Conservation (phyloP, 2,113 vertebrate species). For the Pseudorhombus dupliciocellatus region DNA sequence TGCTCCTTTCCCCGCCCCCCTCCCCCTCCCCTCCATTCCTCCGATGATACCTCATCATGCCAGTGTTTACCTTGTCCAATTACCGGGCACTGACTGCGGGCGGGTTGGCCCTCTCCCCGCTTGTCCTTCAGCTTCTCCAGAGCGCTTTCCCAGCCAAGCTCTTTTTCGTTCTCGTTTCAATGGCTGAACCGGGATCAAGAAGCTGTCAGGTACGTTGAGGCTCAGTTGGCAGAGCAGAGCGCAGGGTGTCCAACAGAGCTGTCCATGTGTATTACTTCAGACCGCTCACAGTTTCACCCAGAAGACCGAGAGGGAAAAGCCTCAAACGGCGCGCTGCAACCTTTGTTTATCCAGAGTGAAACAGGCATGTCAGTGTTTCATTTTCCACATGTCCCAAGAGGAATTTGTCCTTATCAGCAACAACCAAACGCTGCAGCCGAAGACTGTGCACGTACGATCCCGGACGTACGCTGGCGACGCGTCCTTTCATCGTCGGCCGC, state of each 20-base stretch:
- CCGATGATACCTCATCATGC: conserved; percentile 64
- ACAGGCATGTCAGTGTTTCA: conserved; percentile 72
- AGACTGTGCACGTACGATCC: not conserved
- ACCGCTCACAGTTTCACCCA: conserved; percentile 67
- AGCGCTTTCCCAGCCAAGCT: conserved; percentile 63
- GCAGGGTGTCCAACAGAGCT: conserved; percentile 70
- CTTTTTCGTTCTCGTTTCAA: conserved; percentile 66
- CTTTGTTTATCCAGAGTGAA: conserved; percentile 64
- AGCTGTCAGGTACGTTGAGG: conserved; percentile 74
- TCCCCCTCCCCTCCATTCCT: conserved; percentile 55
- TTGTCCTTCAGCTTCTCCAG: conserved; percentile 62
- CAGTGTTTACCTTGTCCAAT: conserved; percentile 77
- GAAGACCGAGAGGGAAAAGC: conserved; percentile 63
- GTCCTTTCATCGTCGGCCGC: conserved; percentile 20
- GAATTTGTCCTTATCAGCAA: conserved; percentile 52
- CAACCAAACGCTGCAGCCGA: conserved; percentile 7
- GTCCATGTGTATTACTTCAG: conserved; percentile 73
- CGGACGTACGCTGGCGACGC: conserved; percentile 26
- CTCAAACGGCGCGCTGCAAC: conserved; percentile 52
- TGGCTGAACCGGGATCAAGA: conserved; percentile 76
- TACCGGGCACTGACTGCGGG: conserved; percentile 65
- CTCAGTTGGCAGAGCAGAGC: conserved; percentile 60
- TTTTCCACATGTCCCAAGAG: conserved; percentile 52
- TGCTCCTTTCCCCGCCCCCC: conserved; percentile 48
- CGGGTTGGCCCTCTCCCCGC: conserved; percentile 44